Base-by-base conservation (phyloP, 2,888 invertebrate genomes). In the Calliphora vomitoria region DNA sequence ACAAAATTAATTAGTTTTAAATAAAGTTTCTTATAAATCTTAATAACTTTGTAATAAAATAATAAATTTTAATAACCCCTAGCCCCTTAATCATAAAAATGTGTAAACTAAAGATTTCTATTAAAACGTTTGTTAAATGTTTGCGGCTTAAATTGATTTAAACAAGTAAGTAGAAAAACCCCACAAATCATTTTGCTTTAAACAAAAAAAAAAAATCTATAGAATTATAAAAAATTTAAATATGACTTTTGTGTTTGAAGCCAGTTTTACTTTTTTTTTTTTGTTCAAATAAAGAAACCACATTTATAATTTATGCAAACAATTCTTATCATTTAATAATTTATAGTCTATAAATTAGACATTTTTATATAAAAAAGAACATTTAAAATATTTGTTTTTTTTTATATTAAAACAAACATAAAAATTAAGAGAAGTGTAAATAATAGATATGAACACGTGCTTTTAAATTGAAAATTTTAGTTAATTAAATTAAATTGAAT, bases 261-360 rank as follows among this genome's bases (percentile, higher is more conserved):
- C n/a, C n/a, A 15, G 47, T 47, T 47, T 15, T 0, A 38, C 3
- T 47, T 13, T 47, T 4, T 50, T 50, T 47, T 13, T 47, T 4
- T 50, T 50, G n/a, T 50, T n/a, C 13, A 44, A 44, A 1, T 44
- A 44, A n/a, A 50, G 15, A 44, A 58, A 25, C 20, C 58, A 13
- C 58, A 25, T 58, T 58, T 58, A 25, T 58, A 58, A 58, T 58
- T 58, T 58, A 58, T 58, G 58, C 25, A 25, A 58, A 58, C 20
- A 58, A 25, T 25, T 13, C 58, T 25, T 11, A 58, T 4, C 10
- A 25, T 20, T 20, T 25, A 20, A 3, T 58, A 58, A 58, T 58
- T 58, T 58, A 58, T 58, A 11, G 25, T 58, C 25, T 13, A 58
- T 58, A 20, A 58, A 25, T 58, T 35, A 4, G 25, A 35, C 8